Base-by-base conservation (phyloP, 2,888 invertebrate genomes). In the Thecophora atra region DNA sequence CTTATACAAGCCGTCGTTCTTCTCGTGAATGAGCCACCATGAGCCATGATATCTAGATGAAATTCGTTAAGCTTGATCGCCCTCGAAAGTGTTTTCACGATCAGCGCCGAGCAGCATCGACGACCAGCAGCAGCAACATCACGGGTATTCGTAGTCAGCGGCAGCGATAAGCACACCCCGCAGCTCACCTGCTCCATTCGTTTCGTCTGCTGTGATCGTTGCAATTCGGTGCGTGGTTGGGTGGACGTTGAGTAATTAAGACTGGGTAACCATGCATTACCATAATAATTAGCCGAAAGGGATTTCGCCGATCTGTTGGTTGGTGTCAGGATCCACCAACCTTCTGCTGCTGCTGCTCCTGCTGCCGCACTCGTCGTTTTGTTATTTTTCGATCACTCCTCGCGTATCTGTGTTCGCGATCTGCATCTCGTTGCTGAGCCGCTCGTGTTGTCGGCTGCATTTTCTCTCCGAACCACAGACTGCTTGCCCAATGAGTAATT, bases 181-280 rank as follows among this genome's bases (percentile, higher is more conserved):
- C 37, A 37, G 37, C 37, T 37, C 37, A 37, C 2, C 37, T 37
- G 6, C 7, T 37, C 37, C 26, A 28, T 26, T 6, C 17, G 30
- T 44, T 21, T 62, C 13, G 67, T 30, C 37, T 5, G 13, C 21
- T 8, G 42, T n/a, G 63, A 52, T n/a, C 65, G 52, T 30, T n/a
- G 66, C 52, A 47, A 21, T 17, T 30, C 51, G 62, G 60, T 69
- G 69, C 60, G 52, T 74, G 76, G 75, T 74, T 75, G 77, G 77
- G 77, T 75, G 77, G 77, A 77, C 77, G 77, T 77, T 77, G 77
- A 77, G 77, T 77, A 77, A 77, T 77, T 77, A 77, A 77, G 77
- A 77, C 75, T 77, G 76, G 77, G 76, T 76, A 77, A 76, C 77
- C 77, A 76, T 75, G 75, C 75, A 77, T 77, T 77, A 77, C 74